Percentiles rank a stretch among this genome's conserved stretches.
Evolutionary conservation across 2,888 invertebrate genomes (phyloP).

Genomic region (Iphiclides podalirius): DNA sequence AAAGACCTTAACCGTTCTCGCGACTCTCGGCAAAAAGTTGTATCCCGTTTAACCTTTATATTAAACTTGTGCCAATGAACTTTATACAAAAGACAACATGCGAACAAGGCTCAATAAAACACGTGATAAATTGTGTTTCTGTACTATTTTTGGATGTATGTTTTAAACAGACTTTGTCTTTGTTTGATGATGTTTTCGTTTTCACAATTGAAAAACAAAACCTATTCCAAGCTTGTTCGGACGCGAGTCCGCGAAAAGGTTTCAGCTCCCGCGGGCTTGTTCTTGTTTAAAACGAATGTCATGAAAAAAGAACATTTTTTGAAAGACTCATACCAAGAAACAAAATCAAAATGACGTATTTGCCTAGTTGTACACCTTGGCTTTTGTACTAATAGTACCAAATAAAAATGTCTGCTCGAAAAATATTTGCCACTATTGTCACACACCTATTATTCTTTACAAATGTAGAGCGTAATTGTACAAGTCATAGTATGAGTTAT

Average conservation of each 20-base stretch:
- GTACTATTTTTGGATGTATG: not conserved
- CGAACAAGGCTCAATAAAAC: not conserved
- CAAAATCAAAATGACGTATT: constrained; percentile 4
- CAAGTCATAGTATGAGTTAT: constrained; percentile 8
- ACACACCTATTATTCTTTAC: constrained; percentile 12
- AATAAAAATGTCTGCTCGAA: constrained; percentile 12
- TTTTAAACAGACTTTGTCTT: no score
- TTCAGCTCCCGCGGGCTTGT: no score
- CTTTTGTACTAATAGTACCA: no score
- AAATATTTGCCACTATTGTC: constrained; percentile 20
- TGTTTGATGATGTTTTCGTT: no score
- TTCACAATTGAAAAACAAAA: not conserved
- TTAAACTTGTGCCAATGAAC: not conserved
- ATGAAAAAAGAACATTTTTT: not conserved
- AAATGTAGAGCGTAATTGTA: constrained; percentile 7
- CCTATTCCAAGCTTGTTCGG: no score
- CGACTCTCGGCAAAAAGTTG: no score
- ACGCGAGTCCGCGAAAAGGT: no score
- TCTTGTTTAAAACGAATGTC: not conserved
- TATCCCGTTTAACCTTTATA: no score
- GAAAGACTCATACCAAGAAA: constrained; percentile 6
- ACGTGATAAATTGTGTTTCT: not conserved
- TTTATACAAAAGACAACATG: not conserved
- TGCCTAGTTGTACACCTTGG: no score
- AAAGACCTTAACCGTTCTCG: no score